A percentile compares a stretch with the other conserved stretches of the same genome.
These are phyloP conservation scores for Gadopsis marmoratus DNA, from an alignment of 2,797 vertebrate genomes.

Conservation along the genomic window DNA sequence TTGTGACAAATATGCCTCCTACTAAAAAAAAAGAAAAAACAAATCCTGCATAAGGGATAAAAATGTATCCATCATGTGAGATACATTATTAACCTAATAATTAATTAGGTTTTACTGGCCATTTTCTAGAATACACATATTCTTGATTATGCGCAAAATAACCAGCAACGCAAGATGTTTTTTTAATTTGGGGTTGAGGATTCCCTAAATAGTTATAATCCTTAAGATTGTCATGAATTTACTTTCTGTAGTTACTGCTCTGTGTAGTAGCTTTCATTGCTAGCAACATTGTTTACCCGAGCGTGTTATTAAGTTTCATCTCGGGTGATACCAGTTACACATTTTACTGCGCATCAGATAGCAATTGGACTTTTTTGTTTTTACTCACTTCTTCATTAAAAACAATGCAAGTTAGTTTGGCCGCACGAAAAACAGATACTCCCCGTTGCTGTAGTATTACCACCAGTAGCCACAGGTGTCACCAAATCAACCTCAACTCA, in stretches of 20 bases:
- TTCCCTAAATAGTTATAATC: neutral
- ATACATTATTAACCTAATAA: neutral
- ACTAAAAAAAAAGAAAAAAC: neutral
- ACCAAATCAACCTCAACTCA: neutral
- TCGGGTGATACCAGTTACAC: neutral
- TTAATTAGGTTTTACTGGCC: neutral
- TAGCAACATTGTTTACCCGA: too few species aligned
- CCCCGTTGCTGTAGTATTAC: neutral
- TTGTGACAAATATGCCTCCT: constrained; percentile 13
- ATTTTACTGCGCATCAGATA: neutral
- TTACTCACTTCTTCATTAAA: neutral
- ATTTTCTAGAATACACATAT: neutral
- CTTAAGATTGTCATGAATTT: neutral
- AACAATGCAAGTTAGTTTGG: neutral
- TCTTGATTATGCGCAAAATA: neutral
- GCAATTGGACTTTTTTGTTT: neutral
- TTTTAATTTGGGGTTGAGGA: neutral
- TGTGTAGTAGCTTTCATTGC: neutral
- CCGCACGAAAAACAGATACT: neutral
- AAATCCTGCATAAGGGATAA: neutral
- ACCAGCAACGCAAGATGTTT: neutral
- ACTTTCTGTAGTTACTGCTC: neutral
- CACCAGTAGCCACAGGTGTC: neutral
- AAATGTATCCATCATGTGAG: constrained; percentile 7
- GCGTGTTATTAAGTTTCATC: too few species aligned